A percentile compares a stretch with the other conserved stretches of the same genome.
Evolutionary conservation across 2,113 vertebrate species (phyloP).

Genomic region (Hippocampus barbouri): DNA sequence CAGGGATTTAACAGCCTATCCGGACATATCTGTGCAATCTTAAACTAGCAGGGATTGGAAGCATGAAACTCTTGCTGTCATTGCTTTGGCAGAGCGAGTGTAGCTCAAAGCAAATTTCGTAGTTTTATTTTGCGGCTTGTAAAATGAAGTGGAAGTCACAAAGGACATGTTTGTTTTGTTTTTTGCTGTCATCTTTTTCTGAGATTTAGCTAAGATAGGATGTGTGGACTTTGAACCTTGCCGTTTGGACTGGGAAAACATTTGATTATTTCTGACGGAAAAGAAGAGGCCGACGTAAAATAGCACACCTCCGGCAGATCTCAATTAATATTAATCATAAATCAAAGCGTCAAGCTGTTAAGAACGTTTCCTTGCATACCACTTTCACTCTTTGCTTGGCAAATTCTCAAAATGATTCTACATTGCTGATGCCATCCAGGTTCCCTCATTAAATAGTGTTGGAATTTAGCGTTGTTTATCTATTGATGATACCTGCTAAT

Average conservation of each 20-base stretch:
- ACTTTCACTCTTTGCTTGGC: no score
- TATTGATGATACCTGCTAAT: no score
- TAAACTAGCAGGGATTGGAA: constrained; percentile 23
- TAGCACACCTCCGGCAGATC: neutral
- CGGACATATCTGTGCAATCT: constrained; percentile 28
- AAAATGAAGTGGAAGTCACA: constrained; percentile 20
- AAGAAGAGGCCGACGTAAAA: neutral
- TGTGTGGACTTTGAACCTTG: constrained; percentile 21
- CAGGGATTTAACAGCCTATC: constrained; percentile 24
- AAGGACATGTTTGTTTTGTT: constrained; percentile 20
- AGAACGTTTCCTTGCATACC: neutral
- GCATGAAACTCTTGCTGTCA: constrained; percentile 28
- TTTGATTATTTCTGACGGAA: constrained; percentile 43
- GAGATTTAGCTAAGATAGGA: constrained; percentile 6
- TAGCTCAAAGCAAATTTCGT: constrained; percentile 27
- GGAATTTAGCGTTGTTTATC: no score
- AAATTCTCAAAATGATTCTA: no score
- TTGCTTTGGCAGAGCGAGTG: constrained; percentile 26
- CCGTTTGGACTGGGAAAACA: constrained; percentile 30
- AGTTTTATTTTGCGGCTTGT: constrained; percentile 29
- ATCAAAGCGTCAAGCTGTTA: neutral
- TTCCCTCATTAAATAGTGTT: no score
- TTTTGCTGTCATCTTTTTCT: neutral
- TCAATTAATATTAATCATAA: neutral
- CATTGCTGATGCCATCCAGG: no score